Conservation (phyloP, 2,797 vertebrate species). For the Tadarida brasiliensis region DNA sequence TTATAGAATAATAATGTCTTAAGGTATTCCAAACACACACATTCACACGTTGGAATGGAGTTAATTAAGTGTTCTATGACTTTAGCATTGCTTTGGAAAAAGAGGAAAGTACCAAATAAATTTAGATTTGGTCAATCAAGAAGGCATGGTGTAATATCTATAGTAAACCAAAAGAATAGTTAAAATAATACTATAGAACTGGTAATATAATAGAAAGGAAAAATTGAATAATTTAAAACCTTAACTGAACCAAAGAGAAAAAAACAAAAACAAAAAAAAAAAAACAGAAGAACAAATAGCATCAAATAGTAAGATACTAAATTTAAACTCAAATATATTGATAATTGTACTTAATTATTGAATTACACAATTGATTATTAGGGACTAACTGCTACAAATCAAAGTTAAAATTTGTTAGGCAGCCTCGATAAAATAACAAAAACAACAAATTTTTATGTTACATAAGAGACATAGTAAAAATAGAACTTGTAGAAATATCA, state of each 20-base stretch:
- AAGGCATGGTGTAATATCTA: not conserved
- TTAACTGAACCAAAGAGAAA: not conserved
- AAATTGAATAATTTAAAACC: conserved; percentile 30
- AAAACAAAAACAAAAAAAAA: no score
- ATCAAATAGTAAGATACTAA: not conserved
- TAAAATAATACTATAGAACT: not conserved
- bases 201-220: not conserved
- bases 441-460: not conserved
- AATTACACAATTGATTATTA: not conserved
- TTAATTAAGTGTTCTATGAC: not conserved
- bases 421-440: not conserved
- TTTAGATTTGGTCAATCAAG: conserved; percentile 2
- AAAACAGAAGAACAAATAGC: not conserved
- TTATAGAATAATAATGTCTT: not conserved
- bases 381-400: not conserved
- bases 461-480: not conserved
- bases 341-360: not conserved
- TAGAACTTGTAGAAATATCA: not conserved
- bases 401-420: not conserved
- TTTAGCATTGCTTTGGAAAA: not conserved
- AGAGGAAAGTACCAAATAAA: not conserved
- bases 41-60: not conserved
- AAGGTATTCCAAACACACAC: not conserved
- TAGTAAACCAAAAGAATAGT: conserved; percentile 16
- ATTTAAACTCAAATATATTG: not conserved